These are phyloP conservation scores for Calypte anna DNA, from an alignment of 2,113 vertebrate species.

Conservation along the genomic window DNA sequence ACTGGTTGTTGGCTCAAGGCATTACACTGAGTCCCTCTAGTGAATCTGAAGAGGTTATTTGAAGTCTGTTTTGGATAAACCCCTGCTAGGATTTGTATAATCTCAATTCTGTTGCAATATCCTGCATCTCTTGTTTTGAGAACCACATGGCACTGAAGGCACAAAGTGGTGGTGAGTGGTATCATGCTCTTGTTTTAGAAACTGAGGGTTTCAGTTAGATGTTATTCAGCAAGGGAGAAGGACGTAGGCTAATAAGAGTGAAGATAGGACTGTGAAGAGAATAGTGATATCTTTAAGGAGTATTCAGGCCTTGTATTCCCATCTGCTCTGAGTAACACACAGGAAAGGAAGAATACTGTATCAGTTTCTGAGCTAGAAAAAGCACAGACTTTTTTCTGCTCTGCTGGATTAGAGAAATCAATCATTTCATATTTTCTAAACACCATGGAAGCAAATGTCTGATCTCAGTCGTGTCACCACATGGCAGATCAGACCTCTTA, in stretches of 20 bases:
- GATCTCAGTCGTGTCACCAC: neutral
- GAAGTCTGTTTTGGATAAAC: neutral
- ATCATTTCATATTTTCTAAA: constrained; percentile 38
- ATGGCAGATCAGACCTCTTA: constrained; percentile 7
- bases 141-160: neutral
- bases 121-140: neutral
- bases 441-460: neutral
- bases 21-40: neutral
- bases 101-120: neutral
- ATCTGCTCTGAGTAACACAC: neutral
- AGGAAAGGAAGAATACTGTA: neutral
- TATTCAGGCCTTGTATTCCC: neutral
- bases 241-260: neutral
- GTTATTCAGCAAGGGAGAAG: neutral
- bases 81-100: neutral
- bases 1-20: neutral
- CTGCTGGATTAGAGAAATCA: constrained; percentile 38
- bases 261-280: neutral
- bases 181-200: neutral
- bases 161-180: neutral
- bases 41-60: neutral
- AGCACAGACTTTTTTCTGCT: constrained; percentile 13
- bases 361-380: constrained; percentile 27
- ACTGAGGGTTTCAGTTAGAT: neutral
- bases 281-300: neutral